These are phyloP conservation scores for Cyprinella venusta DNA, from an alignment of 2,797 vertebrate species.

Conservation along the genomic window DNA sequence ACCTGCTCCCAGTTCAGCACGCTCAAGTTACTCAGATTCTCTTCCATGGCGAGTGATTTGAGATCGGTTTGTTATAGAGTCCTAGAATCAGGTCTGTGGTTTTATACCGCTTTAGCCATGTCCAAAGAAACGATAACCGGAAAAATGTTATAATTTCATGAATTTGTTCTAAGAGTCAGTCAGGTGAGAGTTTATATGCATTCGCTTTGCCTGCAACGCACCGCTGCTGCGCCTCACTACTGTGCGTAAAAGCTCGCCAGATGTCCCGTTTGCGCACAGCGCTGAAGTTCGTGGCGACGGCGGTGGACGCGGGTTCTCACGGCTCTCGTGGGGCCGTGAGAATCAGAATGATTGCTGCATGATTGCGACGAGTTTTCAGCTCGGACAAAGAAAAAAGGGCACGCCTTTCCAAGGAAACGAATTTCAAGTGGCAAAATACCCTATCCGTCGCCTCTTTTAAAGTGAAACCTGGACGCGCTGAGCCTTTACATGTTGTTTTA, in stretches of 20 bases:
- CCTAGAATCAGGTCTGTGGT: background rate
- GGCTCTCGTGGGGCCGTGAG: conserved; percentile 52
- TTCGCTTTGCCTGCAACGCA: background rate
- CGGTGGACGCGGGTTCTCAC: conserved; percentile 53
- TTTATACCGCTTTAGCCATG: background rate
- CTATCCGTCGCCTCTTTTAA: conserved; percentile 55
- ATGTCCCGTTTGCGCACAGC: conserved; percentile 26
- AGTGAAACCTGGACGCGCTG: conserved; percentile 48
- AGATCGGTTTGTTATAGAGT: conserved; percentile 51
- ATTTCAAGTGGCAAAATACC: conserved; percentile 12
- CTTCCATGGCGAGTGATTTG: conserved; percentile 79
- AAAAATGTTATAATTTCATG: background rate
- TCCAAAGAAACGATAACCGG: background rate
- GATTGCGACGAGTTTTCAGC: conserved; percentile 72
- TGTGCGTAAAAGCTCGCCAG: conserved; percentile 41
- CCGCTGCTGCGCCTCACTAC: conserved; percentile 4
- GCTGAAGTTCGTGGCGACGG: conserved; percentile 6
- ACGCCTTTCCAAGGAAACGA: conserved; percentile 68
- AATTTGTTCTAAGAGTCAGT: background rate
- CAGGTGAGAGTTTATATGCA: background rate
- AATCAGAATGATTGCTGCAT: conserved; percentile 73
- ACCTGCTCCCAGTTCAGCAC: conserved; percentile 99
- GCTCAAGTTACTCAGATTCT: conserved; percentile 83
- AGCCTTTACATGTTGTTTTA: conserved; percentile 53
- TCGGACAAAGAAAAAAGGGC: conserved; percentile 65